phyloP scores from a whole-genome alignment of 2,888 invertebrate genomes.

The Dioctria linearis region DNA sequence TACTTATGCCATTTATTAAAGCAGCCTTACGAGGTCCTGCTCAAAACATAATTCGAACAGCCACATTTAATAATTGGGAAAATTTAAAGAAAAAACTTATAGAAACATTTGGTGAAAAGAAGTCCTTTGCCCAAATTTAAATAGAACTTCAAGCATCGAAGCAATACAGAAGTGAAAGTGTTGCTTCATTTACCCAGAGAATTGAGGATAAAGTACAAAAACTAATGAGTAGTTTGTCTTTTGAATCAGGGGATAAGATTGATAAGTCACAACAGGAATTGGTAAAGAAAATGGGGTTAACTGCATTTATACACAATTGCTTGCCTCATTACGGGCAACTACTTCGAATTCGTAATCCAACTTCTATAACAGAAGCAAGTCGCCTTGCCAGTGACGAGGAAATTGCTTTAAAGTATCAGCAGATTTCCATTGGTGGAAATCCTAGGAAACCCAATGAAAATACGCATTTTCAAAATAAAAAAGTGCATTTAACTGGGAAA shows the following conservation, averaged over 20 bases:
- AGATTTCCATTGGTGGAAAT: neutral
- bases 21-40: slow-evolving; percentile 15
- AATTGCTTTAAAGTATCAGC: neutral
- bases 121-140: slow-evolving; percentile 15
- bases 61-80: slow-evolving; percentile 1
- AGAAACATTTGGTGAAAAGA: slow-evolving; percentile 12
- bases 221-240: slow-evolving; percentile 2
- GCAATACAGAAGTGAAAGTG: slow-evolving; percentile 1
- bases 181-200: slow-evolving; percentile 13
- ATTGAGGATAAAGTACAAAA: slow-evolving; percentile 4
- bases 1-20: slow-evolving; percentile 17
- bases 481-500: neutral
- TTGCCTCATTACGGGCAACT: neutral
- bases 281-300: slow-evolving; percentile 11
- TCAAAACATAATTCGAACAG: slow-evolving; percentile 4
- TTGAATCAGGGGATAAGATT: neutral
- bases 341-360: slow-evolving; percentile 9
- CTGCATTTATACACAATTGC: slow-evolving; percentile 14
- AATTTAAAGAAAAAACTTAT: neutral
- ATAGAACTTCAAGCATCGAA: neutral
- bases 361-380: slow-evolving; percentile 8
- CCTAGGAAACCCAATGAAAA: neutral
- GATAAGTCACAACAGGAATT: slow-evolving; percentile 18
- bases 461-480: neutral
- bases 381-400: neutral